These are phyloP conservation scores for Eulemur rubriventer DNA, from an alignment of 2,797 vertebrate genomes.

Conservation along the genomic window DNA sequence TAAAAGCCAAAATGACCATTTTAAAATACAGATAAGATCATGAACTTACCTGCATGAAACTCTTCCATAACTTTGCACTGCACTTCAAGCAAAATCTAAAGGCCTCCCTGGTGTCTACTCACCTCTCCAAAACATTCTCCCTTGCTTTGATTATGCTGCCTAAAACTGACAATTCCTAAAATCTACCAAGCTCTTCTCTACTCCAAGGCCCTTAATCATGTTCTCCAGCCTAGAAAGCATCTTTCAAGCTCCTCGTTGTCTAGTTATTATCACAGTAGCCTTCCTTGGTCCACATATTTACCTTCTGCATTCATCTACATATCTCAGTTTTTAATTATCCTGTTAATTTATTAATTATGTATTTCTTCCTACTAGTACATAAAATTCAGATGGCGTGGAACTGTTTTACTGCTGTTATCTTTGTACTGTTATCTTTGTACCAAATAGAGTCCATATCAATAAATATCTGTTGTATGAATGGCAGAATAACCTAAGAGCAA, in stretches of 20 bases:
- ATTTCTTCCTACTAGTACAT: neutral
- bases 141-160: neutral
- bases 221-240: neutral
- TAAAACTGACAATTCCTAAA: neutral
- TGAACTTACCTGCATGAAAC: neutral
- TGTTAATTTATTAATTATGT: neutral
- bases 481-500: neutral
- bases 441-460: neutral
- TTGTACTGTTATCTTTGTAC: neutral
- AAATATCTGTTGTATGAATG: neutral
- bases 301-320: neutral
- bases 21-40: conserved; percentile 25
- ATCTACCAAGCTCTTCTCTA: neutral
- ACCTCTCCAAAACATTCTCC: neutral
- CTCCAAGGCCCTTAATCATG: neutral
- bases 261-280: neutral
- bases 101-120: neutral
- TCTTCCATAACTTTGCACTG: neutral
- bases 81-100: neutral
- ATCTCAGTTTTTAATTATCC: neutral
- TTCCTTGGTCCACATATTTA: neutral
- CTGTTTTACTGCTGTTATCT: neutral
- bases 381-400: neutral
- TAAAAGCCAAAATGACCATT: neutral
- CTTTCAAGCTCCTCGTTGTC: neutral